A percentile compares a stretch with the other conserved stretches of the same genome.
These are phyloP conservation scores for Hydrocynus forskahlii DNA, from an alignment of 2,797 vertebrate species.

Conservation along the genomic window DNA sequence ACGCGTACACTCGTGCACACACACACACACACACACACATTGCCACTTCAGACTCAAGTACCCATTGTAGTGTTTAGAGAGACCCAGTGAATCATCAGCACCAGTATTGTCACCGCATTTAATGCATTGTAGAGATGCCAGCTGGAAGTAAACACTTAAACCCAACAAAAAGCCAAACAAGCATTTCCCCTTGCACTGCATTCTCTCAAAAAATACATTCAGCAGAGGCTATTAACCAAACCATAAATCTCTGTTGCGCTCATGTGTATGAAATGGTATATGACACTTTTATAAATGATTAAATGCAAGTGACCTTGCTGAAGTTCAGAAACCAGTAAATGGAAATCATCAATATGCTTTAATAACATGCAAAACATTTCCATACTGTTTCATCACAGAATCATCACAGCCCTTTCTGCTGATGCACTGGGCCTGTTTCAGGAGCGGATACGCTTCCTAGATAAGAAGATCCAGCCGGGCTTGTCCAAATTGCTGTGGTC, in stretches of 20 bases:
- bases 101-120: constrained; percentile 56
- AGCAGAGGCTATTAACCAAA: constrained; percentile 43
- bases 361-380: neutral
- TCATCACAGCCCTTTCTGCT: constrained; percentile 78
- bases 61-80: constrained; percentile 55
- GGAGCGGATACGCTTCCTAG: constrained; percentile 79
- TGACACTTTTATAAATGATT: constrained; percentile 18
- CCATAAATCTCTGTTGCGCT: constrained; percentile 44
- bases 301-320: constrained; percentile 13
- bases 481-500: constrained; percentile 84
- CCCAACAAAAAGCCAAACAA: constrained; percentile 47
- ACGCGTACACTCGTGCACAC: constrained; percentile 11
- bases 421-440: constrained; percentile 83
- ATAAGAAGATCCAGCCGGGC: constrained; percentile 85
- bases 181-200: constrained; percentile 44
- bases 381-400: constrained; percentile 72
- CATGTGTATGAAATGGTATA: constrained; percentile 41
- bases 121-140: constrained; percentile 56
- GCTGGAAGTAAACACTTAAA: constrained; percentile 58
- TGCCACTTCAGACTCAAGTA: constrained; percentile 54
- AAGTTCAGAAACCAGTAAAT: neutral
- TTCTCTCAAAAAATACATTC: constrained; percentile 32
- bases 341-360: neutral
- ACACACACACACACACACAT: constrained; percentile 15
- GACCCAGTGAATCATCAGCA: constrained; percentile 58